Base-by-base conservation (phyloP, 2,888 invertebrate species). In the Drosophila dives region DNA sequence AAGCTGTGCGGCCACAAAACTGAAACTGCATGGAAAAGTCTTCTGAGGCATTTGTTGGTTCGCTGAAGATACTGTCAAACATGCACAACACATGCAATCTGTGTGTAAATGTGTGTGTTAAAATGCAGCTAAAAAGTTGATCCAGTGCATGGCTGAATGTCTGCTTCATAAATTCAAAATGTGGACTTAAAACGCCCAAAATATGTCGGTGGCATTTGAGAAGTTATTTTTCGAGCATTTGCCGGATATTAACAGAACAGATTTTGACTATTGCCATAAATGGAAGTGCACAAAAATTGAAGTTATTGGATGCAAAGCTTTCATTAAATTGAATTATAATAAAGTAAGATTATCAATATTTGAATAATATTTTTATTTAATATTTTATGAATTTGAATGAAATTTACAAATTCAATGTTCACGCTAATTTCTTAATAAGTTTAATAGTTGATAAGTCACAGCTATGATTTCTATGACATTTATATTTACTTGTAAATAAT, bases 141-240 rank as follows among this genome's bases (percentile, higher is more conserved):
- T 20, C 20, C 42, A 45, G 20, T 12, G 20, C 42, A 20, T 20
- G 12, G 42, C 3, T 45, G 11, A 1, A 45, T 45, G 59, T 58
- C 49, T 61, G 80, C 70, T 72, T 81, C 79, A 75, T 79, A 83
- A 81, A 81, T 81, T 79, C 69, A 69, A 74, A 81, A 81, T 75
- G 76, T 48, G 69, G 62, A 80, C 51, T 77, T 71, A 68, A 75
- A 77, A 86, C 80, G 75, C 83, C 78, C 77, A 84, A 79, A 77
- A 78, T 78, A 77, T 84, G 78, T 84, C 69, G 60, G 34, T 66
- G 72, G 75, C 56, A 71, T 69, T 75, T 78, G 73, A 38, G 67
- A 70, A 73, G 55, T 54, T 72, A 61, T 53, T 69, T 67, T 61
- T 54, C 56, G 48, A 32, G 32, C 56, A 42, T 53, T 66, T 65